These are phyloP conservation scores for Morelia viridis DNA, from an alignment of 2,797 vertebrate genomes.

Conservation along the genomic window DNA sequence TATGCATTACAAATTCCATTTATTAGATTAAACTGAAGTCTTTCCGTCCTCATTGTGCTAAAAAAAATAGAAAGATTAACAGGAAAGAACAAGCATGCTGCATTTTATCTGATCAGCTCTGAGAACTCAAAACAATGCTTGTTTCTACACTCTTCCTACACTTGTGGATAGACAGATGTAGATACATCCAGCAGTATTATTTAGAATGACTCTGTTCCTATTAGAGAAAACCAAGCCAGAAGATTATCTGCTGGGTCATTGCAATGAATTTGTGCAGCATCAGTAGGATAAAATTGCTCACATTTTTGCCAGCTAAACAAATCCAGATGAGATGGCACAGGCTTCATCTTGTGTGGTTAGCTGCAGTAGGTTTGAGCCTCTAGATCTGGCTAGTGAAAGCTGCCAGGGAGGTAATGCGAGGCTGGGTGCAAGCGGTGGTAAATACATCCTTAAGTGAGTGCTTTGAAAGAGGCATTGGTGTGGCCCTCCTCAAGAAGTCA, in stretches of 20 bases:
- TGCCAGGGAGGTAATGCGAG: neutral
- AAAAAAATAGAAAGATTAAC: neutral
- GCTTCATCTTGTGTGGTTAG: neutral
- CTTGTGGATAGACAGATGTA: neutral
- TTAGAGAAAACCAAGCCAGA: neutral
- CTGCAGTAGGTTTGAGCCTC: neutral
- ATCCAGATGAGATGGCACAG: neutral
- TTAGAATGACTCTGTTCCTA: neutral
- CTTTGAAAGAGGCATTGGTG: neutral
- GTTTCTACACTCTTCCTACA: neutral
- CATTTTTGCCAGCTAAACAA: neutral
- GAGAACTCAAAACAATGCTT: neutral
- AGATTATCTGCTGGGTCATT: neutral
- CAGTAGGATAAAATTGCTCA: neutral
- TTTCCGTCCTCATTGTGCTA: neutral
- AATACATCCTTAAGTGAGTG: neutral
- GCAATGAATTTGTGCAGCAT: neutral
- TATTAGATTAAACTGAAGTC: neutral
- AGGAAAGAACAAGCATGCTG: neutral
- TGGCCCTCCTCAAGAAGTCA: neutral
- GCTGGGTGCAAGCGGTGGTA: neutral
- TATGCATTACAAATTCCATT: neutral
- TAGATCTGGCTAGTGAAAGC: neutral
- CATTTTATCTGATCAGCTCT: neutral
- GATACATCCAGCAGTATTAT: neutral